Evolutionary conservation across 2,888 invertebrate genomes (phyloP).

Genomic region (Luperina nickerlii): DNA sequence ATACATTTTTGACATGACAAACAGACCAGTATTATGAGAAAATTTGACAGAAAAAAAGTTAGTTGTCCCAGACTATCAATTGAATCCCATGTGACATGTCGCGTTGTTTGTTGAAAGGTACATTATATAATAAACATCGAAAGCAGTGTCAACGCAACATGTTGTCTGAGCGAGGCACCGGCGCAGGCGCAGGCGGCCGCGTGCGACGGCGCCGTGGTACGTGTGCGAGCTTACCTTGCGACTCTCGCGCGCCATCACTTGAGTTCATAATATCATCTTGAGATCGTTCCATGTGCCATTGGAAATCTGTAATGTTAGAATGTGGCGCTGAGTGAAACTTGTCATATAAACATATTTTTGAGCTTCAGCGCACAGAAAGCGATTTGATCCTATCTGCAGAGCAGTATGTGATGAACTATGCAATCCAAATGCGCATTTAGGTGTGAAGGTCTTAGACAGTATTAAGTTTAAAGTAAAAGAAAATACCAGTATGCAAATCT

Average conservation of each 20-base stretch:
- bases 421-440: background rate
- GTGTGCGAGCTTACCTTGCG: conserved; percentile 94
- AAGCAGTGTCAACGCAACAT: conserved; percentile 79
- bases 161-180: conserved; percentile 73
- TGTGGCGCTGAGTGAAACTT: conserved; percentile 4
- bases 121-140: conserved; percentile 57
- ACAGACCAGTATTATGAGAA: conserved; percentile 3
- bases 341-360: background rate
- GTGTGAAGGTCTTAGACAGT: background rate
- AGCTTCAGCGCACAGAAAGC: background rate
- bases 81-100: conserved; percentile 84
- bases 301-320: conserved; percentile 92
- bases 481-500: background rate
- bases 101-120: conserved; percentile 71
- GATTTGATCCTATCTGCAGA: background rate
- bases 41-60: conserved; percentile 67
- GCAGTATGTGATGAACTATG: background rate
- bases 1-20: conserved; percentile 20
- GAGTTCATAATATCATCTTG: conserved; percentile 97
- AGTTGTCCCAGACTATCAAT: conserved; percentile 83
- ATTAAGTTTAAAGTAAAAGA: background rate
- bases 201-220: conserved; percentile 62
- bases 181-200: conserved; percentile 61
- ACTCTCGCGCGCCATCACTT: conserved; percentile 96
- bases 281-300: conserved; percentile 96